These are phyloP conservation scores for Esox niger DNA, from an alignment of 2,113 vertebrate species.

Conservation along the genomic window DNA sequence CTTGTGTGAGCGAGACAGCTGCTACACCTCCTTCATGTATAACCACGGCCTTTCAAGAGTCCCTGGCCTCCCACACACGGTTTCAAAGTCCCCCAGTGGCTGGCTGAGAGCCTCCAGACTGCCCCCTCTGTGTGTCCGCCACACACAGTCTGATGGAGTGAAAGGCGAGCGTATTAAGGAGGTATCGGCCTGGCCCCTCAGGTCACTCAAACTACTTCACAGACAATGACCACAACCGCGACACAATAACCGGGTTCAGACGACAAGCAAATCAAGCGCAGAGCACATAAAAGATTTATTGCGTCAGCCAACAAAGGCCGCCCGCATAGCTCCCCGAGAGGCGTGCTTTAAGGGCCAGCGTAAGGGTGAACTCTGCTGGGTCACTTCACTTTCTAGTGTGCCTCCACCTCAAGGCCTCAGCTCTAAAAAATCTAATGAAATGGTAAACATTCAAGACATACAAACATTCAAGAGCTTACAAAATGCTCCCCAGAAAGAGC, in stretches of 20 bases:
- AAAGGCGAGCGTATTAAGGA: constrained; percentile 63
- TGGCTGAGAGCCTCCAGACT: constrained; percentile 43
- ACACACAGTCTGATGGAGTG: constrained; percentile 58
- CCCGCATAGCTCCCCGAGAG: constrained; percentile 51
- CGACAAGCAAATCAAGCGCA: constrained; percentile 66
- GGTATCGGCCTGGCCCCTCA: constrained; percentile 48
- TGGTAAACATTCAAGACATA: constrained; percentile 33
- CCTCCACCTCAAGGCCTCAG: constrained; percentile 47
- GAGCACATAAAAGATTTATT: constrained; percentile 70
- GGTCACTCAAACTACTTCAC: constrained; percentile 59
- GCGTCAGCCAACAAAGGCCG: constrained; percentile 59
- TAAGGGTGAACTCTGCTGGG: constrained; percentile 49
- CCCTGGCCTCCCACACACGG: not conserved
- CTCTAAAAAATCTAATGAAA: constrained; percentile 68
- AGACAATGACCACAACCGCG: constrained; percentile 56
- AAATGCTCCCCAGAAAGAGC: constrained; percentile 49
- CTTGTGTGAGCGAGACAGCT: not conserved
- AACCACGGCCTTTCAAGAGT: constrained; percentile 31
- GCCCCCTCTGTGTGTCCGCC: constrained; percentile 55
- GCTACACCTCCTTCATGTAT: constrained; percentile 13
- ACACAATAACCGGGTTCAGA: constrained; percentile 62
- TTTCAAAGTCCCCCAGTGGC: constrained; percentile 38
- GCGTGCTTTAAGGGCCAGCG: constrained; percentile 43
- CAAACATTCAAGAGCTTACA: constrained; percentile 37
- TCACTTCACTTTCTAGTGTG: constrained; percentile 53